These are phyloP conservation scores for Coptodon rendalli DNA, from an alignment of 2,113 vertebrate species.

Conservation along the genomic window DNA sequence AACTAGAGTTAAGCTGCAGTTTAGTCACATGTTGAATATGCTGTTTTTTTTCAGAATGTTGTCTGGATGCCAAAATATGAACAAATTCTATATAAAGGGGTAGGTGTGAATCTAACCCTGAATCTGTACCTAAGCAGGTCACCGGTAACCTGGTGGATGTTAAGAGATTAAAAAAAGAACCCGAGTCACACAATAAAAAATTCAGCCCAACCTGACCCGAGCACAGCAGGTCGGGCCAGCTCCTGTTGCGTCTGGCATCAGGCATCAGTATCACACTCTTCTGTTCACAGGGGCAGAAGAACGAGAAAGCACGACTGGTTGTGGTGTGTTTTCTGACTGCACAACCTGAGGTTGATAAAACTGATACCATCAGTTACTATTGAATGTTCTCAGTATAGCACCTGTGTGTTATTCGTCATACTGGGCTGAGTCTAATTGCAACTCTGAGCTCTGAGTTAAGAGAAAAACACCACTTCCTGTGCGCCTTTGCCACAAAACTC, in stretches of 20 bases:
- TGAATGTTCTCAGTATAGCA: background rate
- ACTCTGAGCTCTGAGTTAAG: background rate
- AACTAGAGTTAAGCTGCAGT: background rate
- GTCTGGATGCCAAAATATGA: background rate
- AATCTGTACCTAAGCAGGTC: background rate
- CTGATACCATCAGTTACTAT: background rate
- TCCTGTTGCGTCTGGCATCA: conserved; percentile 22
- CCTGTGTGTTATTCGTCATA: background rate
- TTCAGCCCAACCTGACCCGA: conserved; percentile 16
- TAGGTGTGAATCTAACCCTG: background rate
- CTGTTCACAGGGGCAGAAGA: background rate
- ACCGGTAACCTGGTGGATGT: background rate
- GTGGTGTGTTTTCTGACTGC: background rate
- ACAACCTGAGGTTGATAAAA: background rate
- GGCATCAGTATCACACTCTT: background rate
- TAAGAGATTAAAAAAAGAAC: background rate
- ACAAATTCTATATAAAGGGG: background rate
- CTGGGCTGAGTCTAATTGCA: background rate
- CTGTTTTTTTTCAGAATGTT: background rate
- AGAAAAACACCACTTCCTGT: conserved; percentile 17
- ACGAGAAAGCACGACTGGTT: background rate
- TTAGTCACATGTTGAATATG: background rate
- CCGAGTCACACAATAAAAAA: conserved; percentile 11
- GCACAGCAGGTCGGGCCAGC: background rate
- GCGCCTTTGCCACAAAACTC: background rate